Evolutionary conservation across 1,140 invertebrate genomes (phyloP).

Genomic region (Cardiocondyla obscurior): DNA sequence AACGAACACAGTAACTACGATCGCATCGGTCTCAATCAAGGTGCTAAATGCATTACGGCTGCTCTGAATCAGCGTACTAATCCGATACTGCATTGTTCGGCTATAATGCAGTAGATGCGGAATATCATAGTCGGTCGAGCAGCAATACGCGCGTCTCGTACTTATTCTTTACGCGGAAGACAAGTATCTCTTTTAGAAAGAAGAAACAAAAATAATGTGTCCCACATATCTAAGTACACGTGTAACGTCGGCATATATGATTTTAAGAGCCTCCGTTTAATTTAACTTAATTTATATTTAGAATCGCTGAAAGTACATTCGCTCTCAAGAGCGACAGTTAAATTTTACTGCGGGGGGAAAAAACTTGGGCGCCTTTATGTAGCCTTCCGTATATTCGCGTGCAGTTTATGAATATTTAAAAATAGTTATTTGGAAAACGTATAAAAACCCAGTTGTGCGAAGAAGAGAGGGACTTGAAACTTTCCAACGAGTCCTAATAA

Average conservation of each 20-base stretch:
- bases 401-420: background rate
- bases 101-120: conserved; percentile 21
- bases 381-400: background rate
- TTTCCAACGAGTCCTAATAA: background rate
- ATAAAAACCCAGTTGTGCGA: background rate
- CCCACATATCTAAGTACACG: background rate
- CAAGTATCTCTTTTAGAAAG: background rate
- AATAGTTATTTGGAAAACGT: background rate
- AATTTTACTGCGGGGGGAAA: background rate
- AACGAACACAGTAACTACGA: conserved; percentile 31
- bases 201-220: background rate
- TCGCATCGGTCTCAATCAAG: conserved; percentile 51
- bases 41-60: conserved; percentile 42
- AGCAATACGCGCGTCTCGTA: conserved; percentile 9
- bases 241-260: no score
- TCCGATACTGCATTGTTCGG: conserved; percentile 40
- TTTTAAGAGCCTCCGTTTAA: background rate
- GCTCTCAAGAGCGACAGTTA: background rate
- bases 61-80: conserved; percentile 29
- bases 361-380: background rate
- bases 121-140: background rate
- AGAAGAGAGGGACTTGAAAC: background rate
- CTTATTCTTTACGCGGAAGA: background rate
- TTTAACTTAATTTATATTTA: background rate
- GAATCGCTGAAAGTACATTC: background rate